phyloP scores from a whole-genome alignment of 2,888 invertebrate genomes.

The Idaea straminata region DNA sequence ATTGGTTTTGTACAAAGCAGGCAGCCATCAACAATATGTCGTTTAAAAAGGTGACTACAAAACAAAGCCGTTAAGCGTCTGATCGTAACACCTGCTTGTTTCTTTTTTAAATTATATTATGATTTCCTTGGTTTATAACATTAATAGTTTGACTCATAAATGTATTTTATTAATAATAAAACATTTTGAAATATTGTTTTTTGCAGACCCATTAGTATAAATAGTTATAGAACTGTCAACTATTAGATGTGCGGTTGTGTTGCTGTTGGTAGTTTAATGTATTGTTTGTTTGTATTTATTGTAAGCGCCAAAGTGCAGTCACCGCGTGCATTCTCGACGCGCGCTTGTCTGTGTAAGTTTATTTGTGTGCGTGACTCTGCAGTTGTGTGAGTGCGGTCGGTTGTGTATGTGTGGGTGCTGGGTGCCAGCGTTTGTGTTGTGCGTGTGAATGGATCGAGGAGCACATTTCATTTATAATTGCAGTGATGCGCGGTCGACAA shows the following conservation, averaged over 20 bases:
- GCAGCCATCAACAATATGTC: constrained; percentile 75
- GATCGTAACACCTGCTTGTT: constrained; percentile 68
- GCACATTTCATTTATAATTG: constrained; percentile 80
- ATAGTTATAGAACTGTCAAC: constrained; percentile 40
- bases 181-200: constrained; percentile 6
- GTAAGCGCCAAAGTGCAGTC: constrained; percentile 78
- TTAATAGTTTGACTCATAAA: background rate
- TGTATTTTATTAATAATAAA: constrained; percentile 2
- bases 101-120: constrained; percentile 38
- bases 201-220: constrained; percentile 2
- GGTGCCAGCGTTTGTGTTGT: constrained; percentile 76
- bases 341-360: constrained; percentile 55
- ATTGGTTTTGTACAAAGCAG: constrained; percentile 73
- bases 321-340: constrained; percentile 76
- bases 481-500: constrained; percentile 75
- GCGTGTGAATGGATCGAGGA: constrained; percentile 79
- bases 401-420: constrained; percentile 51
- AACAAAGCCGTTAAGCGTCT: constrained; percentile 72
- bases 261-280: constrained; percentile 66
- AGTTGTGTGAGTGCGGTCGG: constrained; percentile 56
- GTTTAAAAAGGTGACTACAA: constrained; percentile 75
- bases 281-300: constrained; percentile 80
- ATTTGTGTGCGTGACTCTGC: constrained; percentile 45
- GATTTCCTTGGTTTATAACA: constrained; percentile 25
- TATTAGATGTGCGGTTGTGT: constrained; percentile 58